These are phyloP conservation scores for Telmatherina bonti DNA, from an alignment of 2,797 vertebrate species.

Conservation along the genomic window DNA sequence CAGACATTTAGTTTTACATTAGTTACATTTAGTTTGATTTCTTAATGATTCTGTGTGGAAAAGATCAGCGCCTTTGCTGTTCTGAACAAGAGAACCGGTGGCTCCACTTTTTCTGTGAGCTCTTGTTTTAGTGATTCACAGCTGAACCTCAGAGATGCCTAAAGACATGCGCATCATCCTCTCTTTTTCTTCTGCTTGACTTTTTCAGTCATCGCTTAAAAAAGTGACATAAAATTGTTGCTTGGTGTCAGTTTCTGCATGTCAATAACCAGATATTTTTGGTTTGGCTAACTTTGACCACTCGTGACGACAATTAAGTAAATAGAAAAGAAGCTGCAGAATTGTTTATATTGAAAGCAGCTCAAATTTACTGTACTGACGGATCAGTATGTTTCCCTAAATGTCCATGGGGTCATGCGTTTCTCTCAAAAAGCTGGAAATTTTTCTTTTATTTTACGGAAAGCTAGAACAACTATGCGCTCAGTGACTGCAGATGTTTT, in stretches of 20 bases:
- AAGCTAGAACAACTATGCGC: neutral
- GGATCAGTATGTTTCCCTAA: too few species aligned
- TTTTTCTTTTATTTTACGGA: neutral
- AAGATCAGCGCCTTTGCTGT: neutral
- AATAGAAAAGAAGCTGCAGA: neutral
- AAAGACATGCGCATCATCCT: neutral
- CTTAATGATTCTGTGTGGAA: constrained; percentile 15
- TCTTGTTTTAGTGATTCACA: neutral
- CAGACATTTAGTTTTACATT: constrained; percentile 35
- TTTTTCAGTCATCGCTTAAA: neutral
- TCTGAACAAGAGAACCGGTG: constrained; percentile 3
- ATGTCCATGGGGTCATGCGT: too few species aligned
- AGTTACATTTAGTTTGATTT: constrained; percentile 28
- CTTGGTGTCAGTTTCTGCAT: neutral
- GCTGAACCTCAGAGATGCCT: neutral
- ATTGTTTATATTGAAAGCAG: too few species aligned
- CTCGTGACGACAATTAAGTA: neutral
- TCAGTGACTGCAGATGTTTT: neutral
- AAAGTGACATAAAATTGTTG: neutral
- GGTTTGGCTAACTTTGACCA: neutral
- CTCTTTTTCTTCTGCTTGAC: neutral
- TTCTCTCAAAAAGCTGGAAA: neutral
- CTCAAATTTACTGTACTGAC: too few species aligned
- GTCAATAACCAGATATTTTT: too few species aligned
- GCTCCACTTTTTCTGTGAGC: neutral